Evolutionary conservation across 2,797 vertebrate species (phyloP).

Genomic region (Trematomus bernacchii): DNA sequence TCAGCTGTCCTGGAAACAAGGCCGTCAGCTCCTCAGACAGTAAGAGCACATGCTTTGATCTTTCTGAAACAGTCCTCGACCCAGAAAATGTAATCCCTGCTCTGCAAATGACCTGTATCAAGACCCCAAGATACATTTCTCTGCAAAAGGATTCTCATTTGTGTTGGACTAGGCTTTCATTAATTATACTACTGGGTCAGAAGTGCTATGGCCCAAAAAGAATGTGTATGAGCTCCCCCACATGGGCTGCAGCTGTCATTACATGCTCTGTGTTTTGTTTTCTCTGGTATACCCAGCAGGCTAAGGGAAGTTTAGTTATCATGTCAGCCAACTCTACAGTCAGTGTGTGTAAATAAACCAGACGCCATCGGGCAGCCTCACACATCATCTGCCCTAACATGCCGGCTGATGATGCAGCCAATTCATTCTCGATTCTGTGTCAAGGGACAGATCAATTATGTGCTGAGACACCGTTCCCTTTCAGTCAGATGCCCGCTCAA

Average conservation of each 20-base stretch:
- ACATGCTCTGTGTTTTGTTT: slow-evolving; percentile 17
- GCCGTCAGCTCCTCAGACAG: slow-evolving; percentile 97
- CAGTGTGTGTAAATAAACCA: slow-evolving; percentile 46
- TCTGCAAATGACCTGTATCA: background rate
- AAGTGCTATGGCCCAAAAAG: background rate
- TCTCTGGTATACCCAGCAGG: background rate
- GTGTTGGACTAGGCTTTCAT: slow-evolving; percentile 20
- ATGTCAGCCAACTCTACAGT: slow-evolving; percentile 10
- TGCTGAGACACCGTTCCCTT: slow-evolving; percentile 49
- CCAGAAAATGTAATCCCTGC: slow-evolving; percentile 23
- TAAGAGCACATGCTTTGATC: slow-evolving; percentile 80
- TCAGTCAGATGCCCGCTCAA: slow-evolving; percentile 24
- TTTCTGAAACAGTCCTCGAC: background rate
- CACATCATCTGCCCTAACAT: slow-evolving; percentile 63
- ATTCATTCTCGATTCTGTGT: slow-evolving; percentile 57
- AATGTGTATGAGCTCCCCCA: slow-evolving; percentile 71
- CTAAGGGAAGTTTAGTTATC: slow-evolving; percentile 23
- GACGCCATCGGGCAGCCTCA: slow-evolving; percentile 41
- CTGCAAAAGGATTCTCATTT: slow-evolving; percentile 9
- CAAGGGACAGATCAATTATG: slow-evolving; percentile 62
- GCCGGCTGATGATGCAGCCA: slow-evolving; percentile 37
- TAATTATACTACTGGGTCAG: background rate
- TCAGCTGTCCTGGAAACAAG: slow-evolving; percentile 99
- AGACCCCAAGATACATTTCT: slow-evolving; percentile 19
- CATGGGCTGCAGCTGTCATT: slow-evolving; percentile 56